Base-by-base conservation (phyloP, 2,888 invertebrate species). In the Clanis bilineata region DNA sequence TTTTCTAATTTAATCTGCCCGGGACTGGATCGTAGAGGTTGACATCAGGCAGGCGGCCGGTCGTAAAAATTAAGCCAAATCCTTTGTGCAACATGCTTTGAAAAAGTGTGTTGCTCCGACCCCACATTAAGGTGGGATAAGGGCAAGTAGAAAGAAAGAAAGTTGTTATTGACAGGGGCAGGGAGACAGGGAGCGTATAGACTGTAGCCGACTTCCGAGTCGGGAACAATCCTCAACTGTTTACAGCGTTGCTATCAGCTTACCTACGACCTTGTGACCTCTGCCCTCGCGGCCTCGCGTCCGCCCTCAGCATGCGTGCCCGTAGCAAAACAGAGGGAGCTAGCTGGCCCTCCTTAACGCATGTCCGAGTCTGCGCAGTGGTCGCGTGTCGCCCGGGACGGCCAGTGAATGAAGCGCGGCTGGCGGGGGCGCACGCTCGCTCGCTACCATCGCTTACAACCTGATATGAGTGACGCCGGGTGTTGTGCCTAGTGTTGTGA, bases 251-350 rank as follows among this genome's bases (percentile, higher is more conserved):
- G 71, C 71, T 77, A 74, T 75, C 77, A 73, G 74, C 72, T 76
- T 75, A 76, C 74, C 74, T 73, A 71, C 80, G 83, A 88, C 88
- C 89, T 86, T 89, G 82, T 89, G 91, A 90, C 90, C 90, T 90
- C 90, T 88, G 85, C 61, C 66, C 68, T 72, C 68, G 41, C 67
- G 63, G 51, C 51, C 51, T 51, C 51, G 51, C 51, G 79, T 80
- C 82, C 83, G 72, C 76, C 80, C 80, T 61, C 80, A 80, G 80
- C 76, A 80, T 80, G 83, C 78, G 82, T 79, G 79, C 75, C 78
- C 77, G 80, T 70, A 72, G 70, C 74, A 74, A 78, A 73, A 79
- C 78, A 83, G 85, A 83, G 82, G 85, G 83, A 84, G 83, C 83
- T 79, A 77, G 80, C 73, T 77, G 68, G 64, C 68, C 51, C 51